Conservation (phyloP, 2,888 invertebrate genomes). For the Campopleginae sp. region DNA sequence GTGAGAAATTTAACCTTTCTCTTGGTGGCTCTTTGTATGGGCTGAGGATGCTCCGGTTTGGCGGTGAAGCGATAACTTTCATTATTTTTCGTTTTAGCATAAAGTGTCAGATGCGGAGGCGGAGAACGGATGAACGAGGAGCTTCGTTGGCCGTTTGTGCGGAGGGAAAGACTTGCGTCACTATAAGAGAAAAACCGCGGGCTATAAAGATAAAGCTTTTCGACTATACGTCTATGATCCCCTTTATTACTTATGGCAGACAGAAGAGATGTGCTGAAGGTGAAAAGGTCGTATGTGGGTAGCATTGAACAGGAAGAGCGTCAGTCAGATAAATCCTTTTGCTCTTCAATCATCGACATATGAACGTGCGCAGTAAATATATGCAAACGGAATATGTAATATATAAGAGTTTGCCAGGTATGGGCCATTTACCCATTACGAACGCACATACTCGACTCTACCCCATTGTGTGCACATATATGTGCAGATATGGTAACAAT, state of each 20-base stretch:
- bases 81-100: slow-evolving; percentile 43
- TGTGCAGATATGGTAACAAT: slow-evolving; percentile 10
- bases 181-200: slow-evolving; percentile 31
- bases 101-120: slow-evolving; percentile 23
- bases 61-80: slow-evolving; percentile 46
- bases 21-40: neutral
- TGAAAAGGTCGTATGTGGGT: neutral
- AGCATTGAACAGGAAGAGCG: neutral
- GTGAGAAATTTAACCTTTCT: neutral
- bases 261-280: neutral
- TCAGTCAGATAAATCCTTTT: neutral
- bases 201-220: slow-evolving; percentile 56
- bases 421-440: slow-evolving; percentile 29
- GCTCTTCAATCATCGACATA: neutral
- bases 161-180: neutral
- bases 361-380: neutral
- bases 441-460: neutral
- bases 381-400: slow-evolving; percentile 7
- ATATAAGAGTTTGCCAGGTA: neutral
- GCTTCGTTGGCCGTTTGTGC: neutral
- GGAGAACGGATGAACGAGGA: slow-evolving; percentile 17
- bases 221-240: slow-evolving; percentile 24
- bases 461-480: neutral
- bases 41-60: neutral
- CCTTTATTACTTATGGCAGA: slow-evolving; percentile 29